These are phyloP conservation scores for Psilopsiagon aurifrons DNA, from an alignment of 2,113 vertebrate species.

Conservation along the genomic window DNA sequence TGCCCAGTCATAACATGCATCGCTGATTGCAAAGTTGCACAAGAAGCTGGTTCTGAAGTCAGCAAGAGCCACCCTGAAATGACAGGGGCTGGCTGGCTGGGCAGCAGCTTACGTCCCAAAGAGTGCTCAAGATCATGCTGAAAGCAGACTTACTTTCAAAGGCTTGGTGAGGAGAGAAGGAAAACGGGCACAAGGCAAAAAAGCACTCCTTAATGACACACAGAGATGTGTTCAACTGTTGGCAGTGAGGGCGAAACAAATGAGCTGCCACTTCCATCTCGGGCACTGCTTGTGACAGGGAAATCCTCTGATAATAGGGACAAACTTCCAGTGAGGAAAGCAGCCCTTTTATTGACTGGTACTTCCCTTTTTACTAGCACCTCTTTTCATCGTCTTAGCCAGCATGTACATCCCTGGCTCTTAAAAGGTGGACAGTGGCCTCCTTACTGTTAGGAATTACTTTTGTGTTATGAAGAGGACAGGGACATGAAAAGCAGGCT, in stretches of 20 bases:
- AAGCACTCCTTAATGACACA: fast-evolving
- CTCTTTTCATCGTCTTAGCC: background rate
- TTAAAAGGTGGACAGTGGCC: background rate
- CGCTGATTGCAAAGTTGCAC: background rate
- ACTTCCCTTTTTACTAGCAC: background rate
- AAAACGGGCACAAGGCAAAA: background rate
- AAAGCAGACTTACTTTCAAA: background rate
- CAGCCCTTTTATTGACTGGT: background rate
- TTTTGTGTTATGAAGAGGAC: background rate
- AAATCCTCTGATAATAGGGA: background rate
- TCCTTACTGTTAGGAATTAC: background rate
- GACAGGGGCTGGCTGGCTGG: background rate
- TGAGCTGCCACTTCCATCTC: background rate
- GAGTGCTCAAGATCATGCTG: background rate
- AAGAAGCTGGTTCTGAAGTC: background rate
- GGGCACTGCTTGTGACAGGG: background rate
- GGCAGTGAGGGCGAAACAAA: background rate
- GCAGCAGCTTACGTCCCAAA: background rate
- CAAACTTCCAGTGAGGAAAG: background rate
- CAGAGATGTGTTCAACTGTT: background rate
- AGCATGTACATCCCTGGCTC: background rate
- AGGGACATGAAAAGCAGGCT: slow-evolving; percentile 5
- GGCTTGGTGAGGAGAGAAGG: background rate
- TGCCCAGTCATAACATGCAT: background rate
- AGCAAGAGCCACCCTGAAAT: background rate